These are phyloP conservation scores for Amphilophus citrinellus DNA, from an alignment of 2,113 vertebrate species.

Conservation along the genomic window DNA sequence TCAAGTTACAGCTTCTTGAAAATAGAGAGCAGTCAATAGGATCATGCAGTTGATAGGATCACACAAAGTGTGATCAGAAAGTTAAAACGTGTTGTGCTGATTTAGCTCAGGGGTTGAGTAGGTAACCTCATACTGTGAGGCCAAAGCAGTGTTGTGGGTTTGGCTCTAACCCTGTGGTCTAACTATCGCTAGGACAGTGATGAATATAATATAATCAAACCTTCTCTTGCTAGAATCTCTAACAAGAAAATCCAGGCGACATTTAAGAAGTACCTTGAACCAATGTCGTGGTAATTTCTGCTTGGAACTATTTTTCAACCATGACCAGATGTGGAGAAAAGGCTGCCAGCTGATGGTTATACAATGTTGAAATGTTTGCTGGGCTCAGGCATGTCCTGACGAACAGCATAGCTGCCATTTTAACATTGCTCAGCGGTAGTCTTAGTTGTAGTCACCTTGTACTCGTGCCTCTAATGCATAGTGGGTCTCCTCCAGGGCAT, in stretches of 20 bases:
- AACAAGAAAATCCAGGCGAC: neutral
- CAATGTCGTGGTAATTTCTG: no score
- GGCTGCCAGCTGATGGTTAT: no score
- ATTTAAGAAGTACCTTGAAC: no score
- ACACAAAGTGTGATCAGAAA: neutral
- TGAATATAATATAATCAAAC: neutral
- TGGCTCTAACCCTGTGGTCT: neutral
- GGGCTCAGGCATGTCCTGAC: no score
- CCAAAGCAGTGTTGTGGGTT: neutral
- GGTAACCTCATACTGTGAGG: no score
- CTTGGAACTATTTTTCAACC: no score
- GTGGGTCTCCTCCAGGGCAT: neutral
- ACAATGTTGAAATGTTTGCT: no score
- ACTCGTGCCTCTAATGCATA: accelerated
- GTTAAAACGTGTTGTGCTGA: neutral
- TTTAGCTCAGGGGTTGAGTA: neutral
- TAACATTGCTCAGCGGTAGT: neutral
- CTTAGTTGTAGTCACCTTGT: accelerated
- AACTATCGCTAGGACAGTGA: neutral
- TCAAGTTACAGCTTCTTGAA: neutral
- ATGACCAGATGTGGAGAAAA: no score
- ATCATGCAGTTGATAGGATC: neutral
- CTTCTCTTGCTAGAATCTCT: neutral
- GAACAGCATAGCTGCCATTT: neutral
- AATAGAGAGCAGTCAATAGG: neutral